Base-by-base conservation (phyloP, 2,888 invertebrate genomes). In the Carcina quercana region DNA sequence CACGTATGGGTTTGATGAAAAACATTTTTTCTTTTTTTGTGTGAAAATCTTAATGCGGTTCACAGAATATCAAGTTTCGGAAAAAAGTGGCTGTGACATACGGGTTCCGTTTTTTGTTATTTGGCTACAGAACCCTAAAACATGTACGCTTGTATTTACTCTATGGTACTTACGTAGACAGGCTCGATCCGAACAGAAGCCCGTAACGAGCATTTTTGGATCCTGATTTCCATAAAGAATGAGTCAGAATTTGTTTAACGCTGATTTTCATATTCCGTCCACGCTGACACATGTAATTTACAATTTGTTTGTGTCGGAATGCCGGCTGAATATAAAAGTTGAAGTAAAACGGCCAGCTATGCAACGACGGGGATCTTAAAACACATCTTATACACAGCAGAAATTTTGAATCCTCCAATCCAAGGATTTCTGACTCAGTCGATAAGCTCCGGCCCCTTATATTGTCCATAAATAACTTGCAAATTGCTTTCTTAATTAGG, bases 401-500 rank as follows among this genome's bases (percentile, higher is more conserved):
- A 43, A 42, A n/a, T 63, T 50, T 55, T 53, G 48, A 38, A 35
- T 38, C 34, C 15, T 47, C 49, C 50, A 51, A 53, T 42, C 43
- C 34, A 51, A 50, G 47, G 59, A 64, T 64, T 62, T 64, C 50
- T 51, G 58, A 62, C 41, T 59, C 55, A 52, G 42, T 52, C 50
- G 61, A 68, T 66, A 65, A 73, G 59, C 50, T 25, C 14, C 32
- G 32, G 45, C 52, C 54, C 54, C 56, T 13, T 50, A 55, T 58
- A 65, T 66, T 65, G 62, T 50, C 62, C 63, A 73, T 78, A 79
- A 78, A 79, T 75, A 68, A 69, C 67, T 65, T 60, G 75, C 74
- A 68, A 75, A 78, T 76, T 71, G 72, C 70, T 69, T 78, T 73
- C 68, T 75, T 80, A 78, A 79, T 80, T 78, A 80, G 64, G 53